A percentile compares a stretch with the other conserved stretches of the same genome.
Evolutionary conservation across 2,888 invertebrate genomes (phyloP).

Genomic region (Eugnorisma glareosa): DNA sequence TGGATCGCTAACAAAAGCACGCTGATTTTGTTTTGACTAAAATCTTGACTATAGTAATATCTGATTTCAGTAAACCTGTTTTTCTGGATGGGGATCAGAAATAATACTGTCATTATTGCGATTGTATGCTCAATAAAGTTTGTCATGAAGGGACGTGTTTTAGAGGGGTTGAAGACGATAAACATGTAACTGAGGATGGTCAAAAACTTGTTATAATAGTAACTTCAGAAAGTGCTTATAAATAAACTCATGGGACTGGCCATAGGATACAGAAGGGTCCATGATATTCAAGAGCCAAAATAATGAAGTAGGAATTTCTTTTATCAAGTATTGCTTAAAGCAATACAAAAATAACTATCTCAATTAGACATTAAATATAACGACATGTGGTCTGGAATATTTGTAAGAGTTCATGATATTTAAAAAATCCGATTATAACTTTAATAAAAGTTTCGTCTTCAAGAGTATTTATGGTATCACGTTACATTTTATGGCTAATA

Average conservation of each 20-base stretch:
- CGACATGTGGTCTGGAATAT: constrained; percentile 6
- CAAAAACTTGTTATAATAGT: constrained; percentile 19
- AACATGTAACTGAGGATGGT: neutral
- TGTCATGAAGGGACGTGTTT: neutral
- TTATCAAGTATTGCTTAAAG: neutral
- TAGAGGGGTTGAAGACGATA: constrained; percentile 14
- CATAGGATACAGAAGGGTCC: neutral
- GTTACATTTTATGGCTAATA: constrained; percentile 65
- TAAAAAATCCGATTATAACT: constrained; percentile 35
- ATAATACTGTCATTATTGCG: constrained; percentile 48
- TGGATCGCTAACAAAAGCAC: constrained; percentile 88
- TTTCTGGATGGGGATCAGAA: constrained; percentile 71
- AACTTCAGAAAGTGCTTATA: neutral
- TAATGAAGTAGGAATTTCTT: neutral
- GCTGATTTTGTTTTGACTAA: constrained; percentile 90
- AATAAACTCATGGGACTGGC: neutral
- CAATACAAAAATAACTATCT: neutral
- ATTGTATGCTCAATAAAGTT: constrained; percentile 32
- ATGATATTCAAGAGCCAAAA: neutral
- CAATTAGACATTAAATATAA: constrained; percentile 6
- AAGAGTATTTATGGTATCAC: constrained; percentile 63
- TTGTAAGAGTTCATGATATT: constrained; percentile 30
- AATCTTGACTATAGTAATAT: constrained; percentile 81
- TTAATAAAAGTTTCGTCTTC: constrained; percentile 40
- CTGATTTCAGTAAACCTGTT: constrained; percentile 85